phyloP scores from a whole-genome alignment of 2,888 invertebrate genomes.

The Trichacis sp. region DNA sequence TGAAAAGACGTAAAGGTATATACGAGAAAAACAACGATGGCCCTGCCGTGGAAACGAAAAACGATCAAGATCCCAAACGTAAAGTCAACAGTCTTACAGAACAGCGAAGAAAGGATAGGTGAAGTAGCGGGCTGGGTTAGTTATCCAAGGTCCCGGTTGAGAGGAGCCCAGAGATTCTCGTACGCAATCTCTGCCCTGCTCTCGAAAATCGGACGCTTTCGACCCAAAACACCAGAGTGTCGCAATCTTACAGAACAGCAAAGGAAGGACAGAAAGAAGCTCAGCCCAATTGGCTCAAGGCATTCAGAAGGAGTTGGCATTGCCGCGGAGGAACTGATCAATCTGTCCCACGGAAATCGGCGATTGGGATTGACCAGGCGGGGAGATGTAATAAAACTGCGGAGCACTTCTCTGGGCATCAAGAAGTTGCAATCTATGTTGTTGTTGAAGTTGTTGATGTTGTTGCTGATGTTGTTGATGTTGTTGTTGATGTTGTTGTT shows the following conservation, averaged over 20 bases:
- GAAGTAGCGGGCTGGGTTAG: not conserved
- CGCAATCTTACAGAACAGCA: slow-evolving; percentile 3
- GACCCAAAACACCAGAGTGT: not conserved
- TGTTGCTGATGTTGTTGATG: slow-evolving; percentile 57
- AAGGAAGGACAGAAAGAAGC: slow-evolving; percentile 8
- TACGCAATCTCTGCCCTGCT: no score
- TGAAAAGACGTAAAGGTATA: not conserved
- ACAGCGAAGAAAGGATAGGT: not conserved
- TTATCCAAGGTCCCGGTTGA: not conserved
- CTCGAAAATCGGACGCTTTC: no score
- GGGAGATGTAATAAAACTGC: slow-evolving; percentile 67
- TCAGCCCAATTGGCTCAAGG: not conserved
- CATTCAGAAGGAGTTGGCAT: slow-evolving; percentile 44
- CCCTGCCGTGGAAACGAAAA: no score
- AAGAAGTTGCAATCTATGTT: slow-evolving; percentile 39
- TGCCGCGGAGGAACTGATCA: slow-evolving; percentile 82
- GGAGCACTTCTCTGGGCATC: slow-evolving; percentile 63
- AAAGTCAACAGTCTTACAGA: not conserved
- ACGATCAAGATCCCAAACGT: no score
- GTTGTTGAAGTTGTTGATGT: no score
- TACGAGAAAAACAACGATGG: not conserved
- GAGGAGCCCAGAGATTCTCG: no score
- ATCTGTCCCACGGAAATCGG: slow-evolving; percentile 78
- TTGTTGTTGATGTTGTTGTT: slow-evolving; percentile 68
- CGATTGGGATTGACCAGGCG: slow-evolving; percentile 69